Conservation (phyloP, 2,113 vertebrate species). For the Platichthys stellatus region DNA sequence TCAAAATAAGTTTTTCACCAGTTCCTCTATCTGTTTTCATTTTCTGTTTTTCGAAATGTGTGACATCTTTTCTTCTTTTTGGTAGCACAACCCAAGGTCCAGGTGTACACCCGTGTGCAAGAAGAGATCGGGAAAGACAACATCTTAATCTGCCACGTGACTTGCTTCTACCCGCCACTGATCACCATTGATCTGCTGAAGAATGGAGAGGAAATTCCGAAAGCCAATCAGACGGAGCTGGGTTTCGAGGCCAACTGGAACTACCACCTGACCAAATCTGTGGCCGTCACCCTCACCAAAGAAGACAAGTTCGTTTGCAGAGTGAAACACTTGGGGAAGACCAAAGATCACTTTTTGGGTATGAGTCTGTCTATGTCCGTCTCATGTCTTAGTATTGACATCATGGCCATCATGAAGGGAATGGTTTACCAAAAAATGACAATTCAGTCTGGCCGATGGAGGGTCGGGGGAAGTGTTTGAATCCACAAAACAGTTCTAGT, state of each 20-base stretch:
- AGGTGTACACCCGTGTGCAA: conserved; percentile 80
- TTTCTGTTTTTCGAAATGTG: no score
- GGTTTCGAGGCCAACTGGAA: conserved; percentile 85
- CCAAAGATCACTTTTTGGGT: conserved; percentile 66
- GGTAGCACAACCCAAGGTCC: conserved; percentile 71
- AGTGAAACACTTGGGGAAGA: conserved; percentile 39
- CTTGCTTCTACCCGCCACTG: conserved; percentile 83
- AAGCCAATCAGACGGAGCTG: conserved; percentile 66
- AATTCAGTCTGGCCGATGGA: no score
- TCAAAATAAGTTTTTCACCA: no score
- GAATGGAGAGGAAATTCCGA: background rate
- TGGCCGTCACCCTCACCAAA: conserved; percentile 36
- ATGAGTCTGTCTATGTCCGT: background rate
- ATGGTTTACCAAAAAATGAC: background rate
- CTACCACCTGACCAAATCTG: conserved; percentile 81
- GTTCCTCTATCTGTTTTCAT: background rate
- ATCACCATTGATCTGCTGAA: conserved; percentile 77
- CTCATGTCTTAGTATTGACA: background rate
- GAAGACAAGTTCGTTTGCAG: conserved; percentile 26
- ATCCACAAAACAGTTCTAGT: no score
- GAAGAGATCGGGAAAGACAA: conserved; percentile 44
- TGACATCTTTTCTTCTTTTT: background rate
- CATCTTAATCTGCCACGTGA: conserved; percentile 83
- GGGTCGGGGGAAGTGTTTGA: no score
- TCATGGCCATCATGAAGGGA: background rate